These are phyloP conservation scores for Telmatochromis brachygnathus DNA, from an alignment of 2,113 vertebrate species.

Conservation along the genomic window DNA sequence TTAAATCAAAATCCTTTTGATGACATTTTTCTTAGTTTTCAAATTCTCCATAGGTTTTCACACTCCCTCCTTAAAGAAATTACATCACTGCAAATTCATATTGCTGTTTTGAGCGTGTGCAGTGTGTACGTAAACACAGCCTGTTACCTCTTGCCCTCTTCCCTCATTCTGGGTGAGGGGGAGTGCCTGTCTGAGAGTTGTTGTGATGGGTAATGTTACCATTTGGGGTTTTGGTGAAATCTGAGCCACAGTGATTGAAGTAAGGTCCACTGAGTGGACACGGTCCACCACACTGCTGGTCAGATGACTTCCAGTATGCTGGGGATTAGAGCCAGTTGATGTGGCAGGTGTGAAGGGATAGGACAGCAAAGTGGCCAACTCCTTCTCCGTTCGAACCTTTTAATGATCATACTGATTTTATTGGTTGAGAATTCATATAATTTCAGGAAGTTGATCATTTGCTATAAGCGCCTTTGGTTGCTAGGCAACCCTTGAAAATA, in stretches of 20 bases:
- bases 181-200: slow-evolving; percentile 28
- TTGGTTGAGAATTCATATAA: background rate
- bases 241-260: slow-evolving; percentile 65
- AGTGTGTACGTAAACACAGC: background rate
- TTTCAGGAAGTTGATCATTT: background rate
- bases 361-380: slow-evolving; percentile 18
- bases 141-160: background rate
- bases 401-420: background rate
- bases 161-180: background rate
- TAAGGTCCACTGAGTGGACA: slow-evolving; percentile 58
- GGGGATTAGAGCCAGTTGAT: slow-evolving; percentile 63
- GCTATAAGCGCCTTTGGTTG: background rate
- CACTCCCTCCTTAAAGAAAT: background rate
- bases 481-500: background rate
- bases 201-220: slow-evolving; percentile 56
- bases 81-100: background rate
- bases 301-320: slow-evolving; percentile 73
- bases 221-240: slow-evolving; percentile 59
- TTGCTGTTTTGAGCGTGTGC: background rate
- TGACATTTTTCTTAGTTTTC: background rate
- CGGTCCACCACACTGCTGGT: slow-evolving; percentile 52
- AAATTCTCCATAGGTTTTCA: background rate
- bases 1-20: background rate
- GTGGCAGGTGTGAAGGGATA: slow-evolving; percentile 61
- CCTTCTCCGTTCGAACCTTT: background rate